Percentiles rank a stretch among this genome's conserved stretches.
Evolutionary conservation across 2,888 invertebrate genomes (phyloP).

Genomic region (Thumatha senex): DNA sequence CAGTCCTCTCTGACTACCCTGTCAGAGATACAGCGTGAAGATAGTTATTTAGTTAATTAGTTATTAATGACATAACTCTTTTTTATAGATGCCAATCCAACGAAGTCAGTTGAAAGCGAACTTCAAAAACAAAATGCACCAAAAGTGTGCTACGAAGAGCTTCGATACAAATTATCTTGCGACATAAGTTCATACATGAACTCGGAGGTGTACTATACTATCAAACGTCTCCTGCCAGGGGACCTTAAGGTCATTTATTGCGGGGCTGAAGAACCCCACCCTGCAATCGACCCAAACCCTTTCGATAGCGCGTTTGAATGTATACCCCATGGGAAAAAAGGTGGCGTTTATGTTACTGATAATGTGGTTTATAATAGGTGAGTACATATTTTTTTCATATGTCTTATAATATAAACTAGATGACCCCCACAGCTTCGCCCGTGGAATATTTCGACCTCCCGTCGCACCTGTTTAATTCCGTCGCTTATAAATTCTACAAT

Average conservation of each 20-base stretch:
- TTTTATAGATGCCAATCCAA: slow-evolving; percentile 65
- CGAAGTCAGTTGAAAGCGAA: slow-evolving; percentile 67
- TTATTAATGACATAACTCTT: not conserved
- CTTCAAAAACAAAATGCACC: slow-evolving; percentile 53
- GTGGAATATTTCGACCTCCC: too few species aligned
- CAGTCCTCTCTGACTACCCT: too few species aligned
- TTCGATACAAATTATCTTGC: slow-evolving; percentile 84
- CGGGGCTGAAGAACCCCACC: slow-evolving; percentile 66
- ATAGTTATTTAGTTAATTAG: too few species aligned
- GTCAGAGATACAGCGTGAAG: too few species aligned
- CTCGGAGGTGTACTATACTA: slow-evolving; percentile 89
- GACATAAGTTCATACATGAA: slow-evolving; percentile 90
- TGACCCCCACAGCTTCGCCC: too few species aligned
- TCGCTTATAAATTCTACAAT: too few species aligned
- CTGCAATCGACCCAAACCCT: slow-evolving; percentile 86
- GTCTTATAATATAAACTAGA: not conserved
- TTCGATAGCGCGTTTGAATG: slow-evolving; percentile 86
- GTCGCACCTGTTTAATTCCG: too few species aligned
- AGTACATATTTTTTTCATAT: slow-evolving; percentile 28
- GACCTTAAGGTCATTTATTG: slow-evolving; percentile 91
- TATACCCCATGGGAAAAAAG: slow-evolving; percentile 87
- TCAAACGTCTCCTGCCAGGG: slow-evolving; percentile 92
- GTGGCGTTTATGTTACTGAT: slow-evolving; percentile 92
- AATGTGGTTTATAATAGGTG: slow-evolving; percentile 90
- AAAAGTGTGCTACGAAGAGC: slow-evolving; percentile 61